Evolutionary conservation across 2,888 invertebrate genomes (phyloP).

Genomic region (Clitarchus hookeri): DNA sequence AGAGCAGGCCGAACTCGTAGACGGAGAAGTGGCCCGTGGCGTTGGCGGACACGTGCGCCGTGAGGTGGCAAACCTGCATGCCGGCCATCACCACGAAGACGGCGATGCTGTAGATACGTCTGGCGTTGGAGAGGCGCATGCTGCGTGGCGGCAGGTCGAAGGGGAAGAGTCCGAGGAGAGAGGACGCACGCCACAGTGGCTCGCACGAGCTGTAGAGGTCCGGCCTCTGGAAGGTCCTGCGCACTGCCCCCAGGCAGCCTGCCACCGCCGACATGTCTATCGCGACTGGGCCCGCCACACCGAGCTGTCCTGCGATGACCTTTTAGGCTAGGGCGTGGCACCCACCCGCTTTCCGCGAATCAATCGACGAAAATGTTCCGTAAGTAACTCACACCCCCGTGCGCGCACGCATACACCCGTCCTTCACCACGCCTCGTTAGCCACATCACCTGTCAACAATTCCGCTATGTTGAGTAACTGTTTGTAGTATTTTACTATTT

Average conservation of each 20-base stretch:
- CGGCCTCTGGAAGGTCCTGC: not conserved
- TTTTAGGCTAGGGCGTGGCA: not conserved
- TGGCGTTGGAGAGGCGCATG: not conserved
- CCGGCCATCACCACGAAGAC: not conserved
- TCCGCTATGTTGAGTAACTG: not conserved
- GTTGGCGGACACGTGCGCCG: not conserved
- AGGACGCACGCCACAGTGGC: not conserved
- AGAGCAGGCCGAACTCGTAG: conserved; percentile 7
- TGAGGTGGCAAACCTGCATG: not conserved
- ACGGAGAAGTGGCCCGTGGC: not conserved
- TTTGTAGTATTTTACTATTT: too few relatives aligned
- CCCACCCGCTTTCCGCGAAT: not conserved
- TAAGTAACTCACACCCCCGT: not conserved
- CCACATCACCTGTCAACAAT: not conserved
- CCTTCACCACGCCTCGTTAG: not conserved
- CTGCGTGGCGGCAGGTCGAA: not conserved
- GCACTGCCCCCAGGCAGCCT: not conserved
- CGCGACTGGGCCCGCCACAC: not conserved
- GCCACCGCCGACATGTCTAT: not conserved
- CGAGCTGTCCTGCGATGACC: not conserved
- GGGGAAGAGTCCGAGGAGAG: not conserved
- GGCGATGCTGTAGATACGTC: not conserved
- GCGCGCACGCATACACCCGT: not conserved
- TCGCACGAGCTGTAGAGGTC: not conserved
- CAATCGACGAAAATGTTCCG: not conserved